Evolutionary conservation across 2,888 invertebrate species (phyloP).

Genomic region (Eutolmus rufibarbis): DNA sequence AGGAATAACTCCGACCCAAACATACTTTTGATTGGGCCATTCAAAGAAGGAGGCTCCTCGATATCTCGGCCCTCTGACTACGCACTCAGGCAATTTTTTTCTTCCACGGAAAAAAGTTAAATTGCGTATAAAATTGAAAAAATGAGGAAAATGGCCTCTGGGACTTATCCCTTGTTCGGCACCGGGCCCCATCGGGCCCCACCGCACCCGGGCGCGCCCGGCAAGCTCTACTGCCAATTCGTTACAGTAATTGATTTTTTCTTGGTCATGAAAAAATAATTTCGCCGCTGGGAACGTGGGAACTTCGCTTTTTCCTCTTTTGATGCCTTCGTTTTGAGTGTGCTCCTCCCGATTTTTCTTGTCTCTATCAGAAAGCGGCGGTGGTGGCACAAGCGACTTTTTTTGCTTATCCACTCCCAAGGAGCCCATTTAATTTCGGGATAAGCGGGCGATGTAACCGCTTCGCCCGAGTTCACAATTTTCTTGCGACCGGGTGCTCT

Average conservation of each 20-base stretch:
- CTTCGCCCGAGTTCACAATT: neutral
- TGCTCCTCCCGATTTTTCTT: conserved; percentile 4
- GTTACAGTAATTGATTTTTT: conserved; percentile 47
- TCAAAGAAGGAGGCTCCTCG: neutral
- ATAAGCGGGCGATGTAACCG: conserved; percentile 1
- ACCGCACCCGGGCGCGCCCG: neutral
- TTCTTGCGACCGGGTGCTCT: neutral
- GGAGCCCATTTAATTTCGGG: neutral
- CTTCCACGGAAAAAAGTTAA: conserved; percentile 33
- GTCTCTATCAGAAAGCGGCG: neutral
- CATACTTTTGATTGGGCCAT: conserved; percentile 21
- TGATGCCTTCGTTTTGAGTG: neutral
- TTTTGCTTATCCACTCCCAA: neutral
- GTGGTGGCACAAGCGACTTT: neutral
- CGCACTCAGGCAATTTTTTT: neutral
- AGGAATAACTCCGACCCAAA: neutral
- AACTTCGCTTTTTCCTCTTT: neutral
- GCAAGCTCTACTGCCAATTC: conserved; percentile 39
- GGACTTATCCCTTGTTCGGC: conserved; percentile 37
- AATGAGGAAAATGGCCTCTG: conserved; percentile 44
- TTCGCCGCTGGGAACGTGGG: conserved; percentile 41
- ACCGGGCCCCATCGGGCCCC: neutral
- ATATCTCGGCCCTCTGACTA: neutral
- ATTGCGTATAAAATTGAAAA: conserved; percentile 48
- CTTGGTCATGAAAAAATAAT: conserved; percentile 47